Conservation (phyloP, 1,140 invertebrate species). For the Euwallacea similis region DNA sequence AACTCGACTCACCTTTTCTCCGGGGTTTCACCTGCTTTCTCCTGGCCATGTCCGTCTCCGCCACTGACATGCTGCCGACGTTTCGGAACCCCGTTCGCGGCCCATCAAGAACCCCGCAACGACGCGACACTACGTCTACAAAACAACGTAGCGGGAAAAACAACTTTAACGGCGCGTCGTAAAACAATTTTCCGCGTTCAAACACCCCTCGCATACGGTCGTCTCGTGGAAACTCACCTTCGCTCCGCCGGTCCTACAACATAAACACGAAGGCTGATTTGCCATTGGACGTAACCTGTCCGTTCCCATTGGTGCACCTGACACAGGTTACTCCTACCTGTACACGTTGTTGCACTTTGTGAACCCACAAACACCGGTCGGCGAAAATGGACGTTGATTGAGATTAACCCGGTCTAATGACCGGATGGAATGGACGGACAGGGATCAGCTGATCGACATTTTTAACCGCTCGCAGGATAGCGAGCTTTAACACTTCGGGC, state of each 20-base stretch:
- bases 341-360: slow-evolving; percentile 28
- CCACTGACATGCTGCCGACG: slow-evolving; percentile 35
- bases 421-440: slow-evolving; percentile 32
- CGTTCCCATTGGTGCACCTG: slow-evolving; percentile 52
- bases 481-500: slow-evolving; percentile 9
- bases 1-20: slow-evolving; percentile 46
- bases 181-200: slow-evolving; percentile 17
- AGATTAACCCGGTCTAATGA: slow-evolving; percentile 8
- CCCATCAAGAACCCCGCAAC: slow-evolving; percentile 44
- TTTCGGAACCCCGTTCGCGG: slow-evolving; percentile 25
- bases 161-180: background rate
- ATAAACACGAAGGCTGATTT: slow-evolving; percentile 51
- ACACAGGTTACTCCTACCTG: slow-evolving; percentile 54
- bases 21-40: slow-evolving; percentile 53
- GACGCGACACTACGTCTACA: background rate
- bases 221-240: slow-evolving; percentile 45
- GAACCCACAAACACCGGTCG: slow-evolving; percentile 1
- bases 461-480: slow-evolving; percentile 27
- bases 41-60: slow-evolving; percentile 46
- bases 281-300: slow-evolving; percentile 50
- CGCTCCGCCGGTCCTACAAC: slow-evolving; percentile 41
- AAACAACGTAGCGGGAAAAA: background rate
- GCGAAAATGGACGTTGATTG: slow-evolving; percentile 8
- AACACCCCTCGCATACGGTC: slow-evolving; percentile 45
- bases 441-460: slow-evolving; percentile 51